Percentiles rank a stretch among this genome's conserved stretches.
Evolutionary conservation across 2,888 invertebrate species (phyloP).

Genomic region (Hydriomena furcata): DNA sequence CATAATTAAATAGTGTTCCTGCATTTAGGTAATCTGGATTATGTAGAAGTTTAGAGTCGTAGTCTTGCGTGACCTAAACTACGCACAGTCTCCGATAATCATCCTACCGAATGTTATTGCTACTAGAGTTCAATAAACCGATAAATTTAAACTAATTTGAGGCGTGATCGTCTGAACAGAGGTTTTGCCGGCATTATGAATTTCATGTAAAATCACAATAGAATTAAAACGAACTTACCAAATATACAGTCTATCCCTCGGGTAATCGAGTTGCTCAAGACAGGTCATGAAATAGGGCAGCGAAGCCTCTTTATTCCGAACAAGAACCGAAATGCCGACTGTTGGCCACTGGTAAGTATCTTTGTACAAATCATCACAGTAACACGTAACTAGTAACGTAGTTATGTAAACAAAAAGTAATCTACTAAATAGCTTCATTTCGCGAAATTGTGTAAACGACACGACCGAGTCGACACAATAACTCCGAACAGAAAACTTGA

Average conservation of each 20-base stretch:
- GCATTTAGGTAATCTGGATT: too few species aligned
- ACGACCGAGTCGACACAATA: too few species aligned
- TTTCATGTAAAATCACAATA: neutral
- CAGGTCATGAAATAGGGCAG: constrained; percentile 94
- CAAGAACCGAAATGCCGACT: constrained; percentile 90
- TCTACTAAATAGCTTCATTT: neutral
- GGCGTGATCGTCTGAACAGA: neutral
- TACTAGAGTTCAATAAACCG: neutral
- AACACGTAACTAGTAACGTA: neutral
- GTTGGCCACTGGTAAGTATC: constrained; percentile 84
- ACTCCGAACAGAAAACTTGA: too few species aligned
- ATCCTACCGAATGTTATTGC: too few species aligned
- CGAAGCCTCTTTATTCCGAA: constrained; percentile 95
- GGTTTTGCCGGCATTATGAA: neutral
- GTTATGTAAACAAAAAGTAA: neutral
- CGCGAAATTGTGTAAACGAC: neutral
- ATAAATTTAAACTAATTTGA: neutral
- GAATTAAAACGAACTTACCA: constrained; percentile 86
- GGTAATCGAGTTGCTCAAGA: constrained; percentile 92
- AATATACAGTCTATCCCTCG: constrained; percentile 92
- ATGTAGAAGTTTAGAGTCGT: too few species aligned
- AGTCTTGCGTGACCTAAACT: too few species aligned
- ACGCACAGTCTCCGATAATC: too few species aligned
- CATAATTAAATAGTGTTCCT: too few species aligned
- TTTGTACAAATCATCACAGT: constrained; percentile 8